phyloP scores from a whole-genome alignment of 2,888 invertebrate genomes.

The Hecatera dysodea region DNA sequence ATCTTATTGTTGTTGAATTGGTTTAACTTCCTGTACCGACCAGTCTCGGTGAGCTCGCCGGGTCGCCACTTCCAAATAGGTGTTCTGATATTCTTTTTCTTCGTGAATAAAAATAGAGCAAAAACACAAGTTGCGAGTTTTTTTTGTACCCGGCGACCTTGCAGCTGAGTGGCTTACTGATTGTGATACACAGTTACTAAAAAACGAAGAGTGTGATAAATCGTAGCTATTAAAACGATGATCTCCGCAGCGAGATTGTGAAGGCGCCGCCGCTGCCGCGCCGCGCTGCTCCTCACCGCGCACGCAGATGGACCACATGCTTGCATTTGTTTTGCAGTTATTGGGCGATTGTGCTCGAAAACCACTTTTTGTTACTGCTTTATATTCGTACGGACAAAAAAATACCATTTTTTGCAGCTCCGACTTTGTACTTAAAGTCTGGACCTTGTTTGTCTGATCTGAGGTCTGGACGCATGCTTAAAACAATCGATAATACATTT shows the following conservation, averaged over 20 bases:
- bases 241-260: slow-evolving; percentile 64
- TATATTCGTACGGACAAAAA: slow-evolving; percentile 40
- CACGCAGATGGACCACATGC: slow-evolving; percentile 29
- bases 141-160: slow-evolving; percentile 87
- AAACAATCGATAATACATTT: slow-evolving; percentile 75
- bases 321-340: slow-evolving; percentile 57
- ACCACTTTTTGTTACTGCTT: slow-evolving; percentile 54
- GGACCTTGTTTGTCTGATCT: no score
- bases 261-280: slow-evolving; percentile 54
- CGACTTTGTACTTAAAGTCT: slow-evolving; percentile 43
- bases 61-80: slow-evolving; percentile 87
- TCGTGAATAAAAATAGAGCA: slow-evolving; percentile 87
- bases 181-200: slow-evolving; percentile 86
- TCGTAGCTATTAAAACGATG: slow-evolving; percentile 81
- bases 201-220: slow-evolving; percentile 86
- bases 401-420: slow-evolving; percentile 54
- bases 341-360: slow-evolving; percentile 38
- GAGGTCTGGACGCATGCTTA: slow-evolving; percentile 49
- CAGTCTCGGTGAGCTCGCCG: slow-evolving; percentile 79
- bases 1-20: slow-evolving; percentile 88
- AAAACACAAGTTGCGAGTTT: slow-evolving; percentile 83
- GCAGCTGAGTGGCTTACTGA: slow-evolving; percentile 86
- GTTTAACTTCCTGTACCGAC: slow-evolving; percentile 88
- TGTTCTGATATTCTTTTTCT: slow-evolving; percentile 88
- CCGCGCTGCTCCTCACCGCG: slow-evolving; percentile 19